Conservation (phyloP, 2,113 vertebrate species). For the Abramis brama region DNA sequence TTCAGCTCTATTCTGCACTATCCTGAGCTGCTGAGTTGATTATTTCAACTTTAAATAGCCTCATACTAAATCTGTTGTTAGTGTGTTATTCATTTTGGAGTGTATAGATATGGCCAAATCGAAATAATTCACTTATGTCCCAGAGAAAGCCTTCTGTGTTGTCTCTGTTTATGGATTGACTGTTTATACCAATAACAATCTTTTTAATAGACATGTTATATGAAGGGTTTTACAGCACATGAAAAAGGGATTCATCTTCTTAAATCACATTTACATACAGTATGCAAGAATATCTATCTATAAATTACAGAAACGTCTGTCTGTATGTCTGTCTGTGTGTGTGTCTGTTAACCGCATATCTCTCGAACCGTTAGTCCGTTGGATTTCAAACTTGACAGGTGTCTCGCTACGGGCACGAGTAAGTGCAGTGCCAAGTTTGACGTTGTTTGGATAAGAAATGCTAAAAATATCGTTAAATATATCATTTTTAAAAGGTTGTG, state of each 20-base stretch:
- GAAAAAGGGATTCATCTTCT: background rate
- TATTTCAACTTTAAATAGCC: background rate
- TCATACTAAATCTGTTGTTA: background rate
- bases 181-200: background rate
- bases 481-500: no score
- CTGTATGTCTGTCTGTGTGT: no score
- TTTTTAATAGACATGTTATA: background rate
- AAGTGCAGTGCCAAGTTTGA: no score
- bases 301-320: no score
- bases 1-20: conserved; percentile 9
- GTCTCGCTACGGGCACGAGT: no score
- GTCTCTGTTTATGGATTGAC: background rate
- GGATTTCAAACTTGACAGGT: no score
- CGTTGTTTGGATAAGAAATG: no score
- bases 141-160: background rate
- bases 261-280: background rate
- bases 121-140: background rate
- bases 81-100: background rate
- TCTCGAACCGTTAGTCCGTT: no score
- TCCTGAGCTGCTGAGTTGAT: background rate
- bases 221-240: background rate
- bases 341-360: no score
- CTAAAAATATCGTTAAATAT: no score
- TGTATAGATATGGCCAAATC: conserved; percentile 8
- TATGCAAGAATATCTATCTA: background rate